Evolutionary conservation across 2,113 vertebrate species (phyloP).

Genomic region (Dromaius novaehollandiae): DNA sequence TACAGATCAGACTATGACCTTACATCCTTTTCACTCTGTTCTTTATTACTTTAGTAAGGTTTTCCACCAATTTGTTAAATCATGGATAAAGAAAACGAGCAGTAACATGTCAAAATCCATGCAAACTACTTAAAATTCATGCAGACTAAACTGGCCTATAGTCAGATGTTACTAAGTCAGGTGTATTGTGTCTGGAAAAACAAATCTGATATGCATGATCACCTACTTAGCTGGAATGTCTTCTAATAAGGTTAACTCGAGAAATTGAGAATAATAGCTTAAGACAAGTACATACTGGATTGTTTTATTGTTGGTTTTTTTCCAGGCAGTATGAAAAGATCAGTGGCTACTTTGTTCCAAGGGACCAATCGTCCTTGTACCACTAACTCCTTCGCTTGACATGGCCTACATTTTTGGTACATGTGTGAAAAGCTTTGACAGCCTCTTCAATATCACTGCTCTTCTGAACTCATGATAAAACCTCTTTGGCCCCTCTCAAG

Average conservation of each 20-base stretch:
- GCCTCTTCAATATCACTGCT: slow-evolving; percentile 30
- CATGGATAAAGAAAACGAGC: slow-evolving; percentile 38
- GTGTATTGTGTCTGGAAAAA: not conserved
- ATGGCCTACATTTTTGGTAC: not conserved
- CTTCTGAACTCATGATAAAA: slow-evolving; percentile 40
- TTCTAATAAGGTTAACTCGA: slow-evolving; percentile 37
- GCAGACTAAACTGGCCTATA: slow-evolving; percentile 16
- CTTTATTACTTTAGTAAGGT: slow-evolving; percentile 46
- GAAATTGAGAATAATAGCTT: slow-evolving; percentile 38
- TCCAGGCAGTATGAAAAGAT: not conserved
- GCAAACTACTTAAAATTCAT: slow-evolving; percentile 52
- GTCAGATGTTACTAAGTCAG: slow-evolving; percentile 44
- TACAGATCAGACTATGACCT: not conserved
- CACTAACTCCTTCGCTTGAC: not conserved
- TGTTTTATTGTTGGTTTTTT: slow-evolving; percentile 12
- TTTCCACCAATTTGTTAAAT: slow-evolving; percentile 41
- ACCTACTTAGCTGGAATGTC: slow-evolving; percentile 22
- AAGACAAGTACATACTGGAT: slow-evolving; percentile 15
- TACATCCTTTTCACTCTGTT: not conserved
- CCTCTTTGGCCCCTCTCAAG: slow-evolving; percentile 41
- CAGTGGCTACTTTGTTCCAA: not conserved
- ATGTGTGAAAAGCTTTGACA: slow-evolving; percentile 47
- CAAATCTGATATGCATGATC: slow-evolving; percentile 48
- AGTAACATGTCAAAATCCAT: slow-evolving; percentile 47
- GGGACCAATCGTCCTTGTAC: not conserved